Evolutionary conservation across 2,113 vertebrate species (phyloP).

Genomic region (Arvicanthis niloticus): DNA sequence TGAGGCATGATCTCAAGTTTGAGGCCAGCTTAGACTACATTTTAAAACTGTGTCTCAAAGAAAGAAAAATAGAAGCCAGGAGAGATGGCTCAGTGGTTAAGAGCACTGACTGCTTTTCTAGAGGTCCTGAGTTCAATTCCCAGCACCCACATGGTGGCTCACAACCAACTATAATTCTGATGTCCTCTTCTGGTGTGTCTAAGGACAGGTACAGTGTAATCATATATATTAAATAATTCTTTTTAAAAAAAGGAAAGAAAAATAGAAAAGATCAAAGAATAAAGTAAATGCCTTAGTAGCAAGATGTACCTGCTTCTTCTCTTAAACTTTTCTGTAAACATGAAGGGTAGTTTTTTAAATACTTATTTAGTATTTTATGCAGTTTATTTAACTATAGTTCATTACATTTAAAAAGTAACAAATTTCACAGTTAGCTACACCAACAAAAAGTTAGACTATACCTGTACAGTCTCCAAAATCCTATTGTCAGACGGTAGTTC

Average conservation of each 20-base stretch:
- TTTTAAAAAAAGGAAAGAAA: not conserved
- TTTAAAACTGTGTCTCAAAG: not conserved
- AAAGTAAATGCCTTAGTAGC: not conserved
- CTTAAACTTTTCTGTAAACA: not conserved
- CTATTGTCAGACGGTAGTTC: not conserved
- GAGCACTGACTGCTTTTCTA: too few species aligned
- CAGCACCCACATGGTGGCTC: too few species aligned
- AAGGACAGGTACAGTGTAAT: too few species aligned
- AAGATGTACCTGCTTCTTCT: not conserved
- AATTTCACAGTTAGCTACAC: not conserved
- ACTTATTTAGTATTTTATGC: not conserved
- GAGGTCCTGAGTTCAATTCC: too few species aligned
- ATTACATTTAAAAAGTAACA: not conserved
- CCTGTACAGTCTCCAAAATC: not conserved
- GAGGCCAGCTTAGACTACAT: not conserved
- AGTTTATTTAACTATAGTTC: not conserved
- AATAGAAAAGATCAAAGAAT: not conserved
- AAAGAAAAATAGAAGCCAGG: not conserved
- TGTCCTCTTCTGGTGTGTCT: too few species aligned
- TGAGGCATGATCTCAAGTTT: not conserved
- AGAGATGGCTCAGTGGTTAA: too few species aligned
- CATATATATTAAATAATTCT: too few species aligned
- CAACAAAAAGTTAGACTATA: not conserved
- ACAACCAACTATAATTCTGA: too few species aligned
- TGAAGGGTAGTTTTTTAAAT: not conserved